A percentile compares a stretch with the other conserved stretches of the same genome.
Evolutionary conservation across 2,113 vertebrate species (phyloP).

Genomic region (Alaudala cheleensis): DNA sequence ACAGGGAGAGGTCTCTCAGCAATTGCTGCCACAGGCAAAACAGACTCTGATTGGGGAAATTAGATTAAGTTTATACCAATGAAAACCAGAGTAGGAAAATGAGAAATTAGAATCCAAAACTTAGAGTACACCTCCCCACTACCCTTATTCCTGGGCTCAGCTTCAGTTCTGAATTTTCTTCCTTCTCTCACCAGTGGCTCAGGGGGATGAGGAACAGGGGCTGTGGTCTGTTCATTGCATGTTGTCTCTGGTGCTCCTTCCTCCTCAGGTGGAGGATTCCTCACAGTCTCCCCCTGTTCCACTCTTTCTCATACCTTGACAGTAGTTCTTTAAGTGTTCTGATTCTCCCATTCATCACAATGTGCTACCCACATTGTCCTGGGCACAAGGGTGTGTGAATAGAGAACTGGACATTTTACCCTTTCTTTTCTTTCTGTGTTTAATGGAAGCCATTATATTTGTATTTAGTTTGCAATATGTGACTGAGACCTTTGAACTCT

Average conservation of each 20-base stretch:
- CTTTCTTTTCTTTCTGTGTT: not conserved
- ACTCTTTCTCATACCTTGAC: not conserved
- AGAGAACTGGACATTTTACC: not conserved
- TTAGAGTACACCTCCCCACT: not conserved
- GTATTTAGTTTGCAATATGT: not conserved
- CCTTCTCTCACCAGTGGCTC: not conserved
- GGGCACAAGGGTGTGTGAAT: not conserved
- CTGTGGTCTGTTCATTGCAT: not conserved
- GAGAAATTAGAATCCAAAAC: not conserved
- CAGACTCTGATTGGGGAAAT: not conserved
- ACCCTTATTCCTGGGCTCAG: not conserved
- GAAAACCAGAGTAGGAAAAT: not conserved
- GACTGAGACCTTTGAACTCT: not conserved
- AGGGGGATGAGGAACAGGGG: fast-evolving
- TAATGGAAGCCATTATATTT: not conserved
- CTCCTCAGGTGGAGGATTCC: not conserved
- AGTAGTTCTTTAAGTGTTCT: not conserved
- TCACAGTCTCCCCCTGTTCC: not conserved
- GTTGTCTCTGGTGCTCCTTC: not conserved
- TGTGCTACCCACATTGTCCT: not conserved
- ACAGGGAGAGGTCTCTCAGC: not conserved
- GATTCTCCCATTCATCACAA: not conserved
- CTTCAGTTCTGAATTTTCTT: not conserved
- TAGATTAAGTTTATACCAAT: not conserved
- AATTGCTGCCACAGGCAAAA: not conserved